These are phyloP conservation scores for Phortica variegata DNA, from an alignment of 1,140 invertebrate genomes.

Conservation along the genomic window DNA sequence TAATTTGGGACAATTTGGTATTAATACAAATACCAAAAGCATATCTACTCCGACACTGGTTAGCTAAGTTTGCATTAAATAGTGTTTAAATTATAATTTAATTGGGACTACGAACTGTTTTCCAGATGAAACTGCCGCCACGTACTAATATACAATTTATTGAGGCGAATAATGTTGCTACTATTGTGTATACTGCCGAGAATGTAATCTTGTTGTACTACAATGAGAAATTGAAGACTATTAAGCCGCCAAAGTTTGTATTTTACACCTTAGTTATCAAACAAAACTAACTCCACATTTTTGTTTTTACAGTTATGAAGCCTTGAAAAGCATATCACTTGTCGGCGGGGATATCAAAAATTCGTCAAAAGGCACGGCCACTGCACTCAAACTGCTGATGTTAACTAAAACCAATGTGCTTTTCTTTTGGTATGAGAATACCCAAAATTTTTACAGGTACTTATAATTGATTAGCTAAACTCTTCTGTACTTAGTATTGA, in stretches of 20 bases:
- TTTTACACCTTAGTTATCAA: neutral
- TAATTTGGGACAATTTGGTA: slow-evolving; percentile 72
- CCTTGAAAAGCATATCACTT: slow-evolving; percentile 43
- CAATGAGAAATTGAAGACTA: slow-evolving; percentile 38
- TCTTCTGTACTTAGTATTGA: too few relatives aligned
- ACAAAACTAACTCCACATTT: neutral
- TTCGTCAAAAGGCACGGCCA: slow-evolving; percentile 39
- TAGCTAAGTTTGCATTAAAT: slow-evolving; percentile 10
- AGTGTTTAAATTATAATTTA: neutral
- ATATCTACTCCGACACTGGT: slow-evolving; percentile 49
- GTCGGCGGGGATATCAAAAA: slow-evolving; percentile 38
- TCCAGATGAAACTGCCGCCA: slow-evolving; percentile 37
- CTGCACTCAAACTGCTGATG: slow-evolving; percentile 44
- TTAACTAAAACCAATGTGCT: slow-evolving; percentile 49
- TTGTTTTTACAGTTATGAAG: slow-evolving; percentile 33
- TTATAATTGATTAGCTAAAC: slow-evolving; percentile 1
- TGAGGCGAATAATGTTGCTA: slow-evolving; percentile 46
- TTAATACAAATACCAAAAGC: slow-evolving; percentile 22
- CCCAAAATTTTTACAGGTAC: slow-evolving; percentile 47
- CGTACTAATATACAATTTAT: slow-evolving; percentile 38
- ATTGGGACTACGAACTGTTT: neutral
- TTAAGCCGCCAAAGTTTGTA: slow-evolving; percentile 48
- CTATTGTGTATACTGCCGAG: slow-evolving; percentile 37
- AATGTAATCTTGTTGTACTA: slow-evolving; percentile 42
- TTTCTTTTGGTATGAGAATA: slow-evolving; percentile 54